A percentile compares a stretch with the other conserved stretches of the same genome.
Evolutionary conservation across 2,888 invertebrate genomes (phyloP).

Genomic region (Lochmaea capreae): DNA sequence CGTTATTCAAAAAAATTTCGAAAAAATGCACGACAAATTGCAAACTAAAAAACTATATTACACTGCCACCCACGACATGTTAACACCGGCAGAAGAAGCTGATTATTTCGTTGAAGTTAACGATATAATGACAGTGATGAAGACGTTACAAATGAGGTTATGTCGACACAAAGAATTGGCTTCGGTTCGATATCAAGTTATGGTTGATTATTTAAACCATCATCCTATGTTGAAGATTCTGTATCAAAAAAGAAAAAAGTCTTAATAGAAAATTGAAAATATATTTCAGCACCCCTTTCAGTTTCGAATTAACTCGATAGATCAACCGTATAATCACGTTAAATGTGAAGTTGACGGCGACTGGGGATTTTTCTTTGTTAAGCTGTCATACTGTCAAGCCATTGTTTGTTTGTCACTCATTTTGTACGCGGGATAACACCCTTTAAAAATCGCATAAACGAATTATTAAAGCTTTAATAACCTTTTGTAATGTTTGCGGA

Average conservation of each 20-base stretch:
- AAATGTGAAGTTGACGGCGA: constrained; percentile 17
- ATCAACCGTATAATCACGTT: constrained; percentile 10
- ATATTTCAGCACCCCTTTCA: neutral
- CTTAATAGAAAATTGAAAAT: neutral
- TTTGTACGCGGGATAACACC: constrained; percentile 27
- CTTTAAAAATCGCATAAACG: constrained; percentile 43
- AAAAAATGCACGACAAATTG: constrained; percentile 66
- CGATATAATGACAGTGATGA: constrained; percentile 66
- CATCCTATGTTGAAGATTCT: constrained; percentile 48
- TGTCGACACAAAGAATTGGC: constrained; percentile 72
- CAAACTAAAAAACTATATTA: constrained; percentile 71
- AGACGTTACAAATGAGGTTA: constrained; percentile 73
- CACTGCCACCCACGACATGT: constrained; percentile 69
- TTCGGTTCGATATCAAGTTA: constrained; percentile 59
- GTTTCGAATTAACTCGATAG: constrained; percentile 4
- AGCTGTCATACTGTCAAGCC: constrained; percentile 44
- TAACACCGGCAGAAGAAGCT: constrained; percentile 72
- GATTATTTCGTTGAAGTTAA: constrained; percentile 69
- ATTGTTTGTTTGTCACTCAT: constrained; percentile 51
- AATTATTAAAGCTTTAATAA: neutral
- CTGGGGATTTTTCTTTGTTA: constrained; percentile 33
- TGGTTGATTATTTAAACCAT: constrained; percentile 55
- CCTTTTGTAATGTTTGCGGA: neutral
- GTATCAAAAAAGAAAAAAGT: neutral
- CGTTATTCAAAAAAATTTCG: constrained; percentile 74